These are phyloP conservation scores for Mercenaria mercenaria DNA, from an alignment of 1,140 invertebrate genomes.

Conservation along the genomic window DNA sequence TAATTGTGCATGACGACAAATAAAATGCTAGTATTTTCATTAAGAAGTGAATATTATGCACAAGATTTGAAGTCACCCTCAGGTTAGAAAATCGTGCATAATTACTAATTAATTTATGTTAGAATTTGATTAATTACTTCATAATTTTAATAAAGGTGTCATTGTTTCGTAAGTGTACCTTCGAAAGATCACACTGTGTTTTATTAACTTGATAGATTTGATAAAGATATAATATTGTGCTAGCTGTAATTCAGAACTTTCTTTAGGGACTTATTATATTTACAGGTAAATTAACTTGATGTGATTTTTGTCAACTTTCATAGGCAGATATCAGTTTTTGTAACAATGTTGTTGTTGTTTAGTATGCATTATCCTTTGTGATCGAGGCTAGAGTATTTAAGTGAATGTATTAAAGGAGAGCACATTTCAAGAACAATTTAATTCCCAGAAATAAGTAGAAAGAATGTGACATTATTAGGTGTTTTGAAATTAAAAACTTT, in stretches of 20 bases:
- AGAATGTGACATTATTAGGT: too few relatives aligned
- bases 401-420: too few relatives aligned
- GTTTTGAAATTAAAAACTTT: too few relatives aligned
- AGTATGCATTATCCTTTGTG: too few relatives aligned
- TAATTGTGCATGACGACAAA: constrained; percentile 30
- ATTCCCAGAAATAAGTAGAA: too few relatives aligned
- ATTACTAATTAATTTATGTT: constrained; percentile 46
- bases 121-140: constrained; percentile 17
- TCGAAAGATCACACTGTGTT: background rate
- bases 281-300: constrained; percentile 16
- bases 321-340: too few relatives aligned
- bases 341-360: too few relatives aligned
- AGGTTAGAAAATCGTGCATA: constrained; percentile 42
- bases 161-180: constrained; percentile 25
- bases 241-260: background rate
- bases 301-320: too few relatives aligned
- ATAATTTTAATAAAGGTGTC: constrained; percentile 42
- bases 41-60: constrained; percentile 16
- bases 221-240: background rate
- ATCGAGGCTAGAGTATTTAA: too few relatives aligned
- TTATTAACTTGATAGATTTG: constrained; percentile 6
- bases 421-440: too few relatives aligned
- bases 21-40: constrained; percentile 31
- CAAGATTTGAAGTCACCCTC: background rate
- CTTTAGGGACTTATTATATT: background rate